Evolutionary conservation across 1,140 invertebrate species (phyloP), one percentile per base, ranked within the genome.

Genomic region (Popillia japonica): DNA sequence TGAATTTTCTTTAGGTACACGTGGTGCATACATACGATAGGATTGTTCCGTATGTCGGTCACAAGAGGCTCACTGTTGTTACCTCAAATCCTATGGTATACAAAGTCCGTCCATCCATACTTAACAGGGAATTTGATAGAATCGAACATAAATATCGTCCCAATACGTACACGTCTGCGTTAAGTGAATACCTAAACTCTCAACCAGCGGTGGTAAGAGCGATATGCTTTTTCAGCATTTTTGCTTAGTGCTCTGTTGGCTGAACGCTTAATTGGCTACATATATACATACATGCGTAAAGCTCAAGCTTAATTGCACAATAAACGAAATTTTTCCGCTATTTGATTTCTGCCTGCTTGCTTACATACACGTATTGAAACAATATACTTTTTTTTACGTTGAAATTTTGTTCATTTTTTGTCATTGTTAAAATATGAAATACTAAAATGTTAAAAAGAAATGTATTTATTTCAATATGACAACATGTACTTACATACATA

Each of bases 171-270:
- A 91, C 93, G 84, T 90, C 90, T 42, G 89, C 91, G 42, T 88
- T 91, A 75, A 93, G 94, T 80, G 91, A 93, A 82, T 96, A 92
- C 87, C 91, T 94, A 86, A 93, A 93, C 87, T 94, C 93, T 78
- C 91, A 92, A 86, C 88, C 90, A 75, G 88, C 89, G 81, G 92
- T 92, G 89, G 93, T 94, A 90, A 90, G 89, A 88, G 79, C 40
- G 59, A 40, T 22, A 40, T 55, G 48, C 48, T 75, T 75, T 23
- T 42, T 64, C 10, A 41, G 11, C 27, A 68, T 10, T 27, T 23
- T 10, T 10, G 61, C 27, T 23, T 23, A 34, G 3, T 34, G 10
- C 11, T 68, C 4, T 61, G 2, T 22, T 20, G 10, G 27, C 27
- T 34, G 61, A 34, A 68, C 27, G 61, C 61, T 68, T 68, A 68